Percentiles rank a stretch among this genome's conserved stretches.
phyloP scores from a whole-genome alignment of 1,140 invertebrate genomes.

The Ceratina japonica region DNA sequence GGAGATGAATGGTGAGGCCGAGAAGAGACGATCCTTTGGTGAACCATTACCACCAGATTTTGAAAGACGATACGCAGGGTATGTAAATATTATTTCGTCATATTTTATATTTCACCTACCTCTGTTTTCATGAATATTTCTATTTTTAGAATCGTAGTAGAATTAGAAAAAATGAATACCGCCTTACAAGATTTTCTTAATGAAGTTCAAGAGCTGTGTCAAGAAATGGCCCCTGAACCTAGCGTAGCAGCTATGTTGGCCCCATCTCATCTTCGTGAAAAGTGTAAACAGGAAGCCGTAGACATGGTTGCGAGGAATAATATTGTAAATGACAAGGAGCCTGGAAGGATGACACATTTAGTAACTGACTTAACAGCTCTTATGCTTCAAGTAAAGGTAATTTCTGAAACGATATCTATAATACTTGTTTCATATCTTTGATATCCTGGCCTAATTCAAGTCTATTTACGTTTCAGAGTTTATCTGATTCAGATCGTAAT shows the following conservation, averaged over 20 bases:
- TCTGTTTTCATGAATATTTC: background rate
- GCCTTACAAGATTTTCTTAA: conserved; percentile 92
- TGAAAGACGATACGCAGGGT: conserved; percentile 92
- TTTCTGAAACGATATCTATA: conserved; percentile 40
- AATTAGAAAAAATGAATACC: conserved; percentile 94
- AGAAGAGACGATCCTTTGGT: conserved; percentile 90
- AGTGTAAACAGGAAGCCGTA: conserved; percentile 90
- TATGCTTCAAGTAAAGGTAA: conserved; percentile 93
- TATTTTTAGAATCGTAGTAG: conserved; percentile 85
- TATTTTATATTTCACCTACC: background rate
- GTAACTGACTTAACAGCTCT: conserved; percentile 94
- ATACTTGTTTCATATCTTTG: conserved; percentile 15
- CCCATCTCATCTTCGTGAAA: conserved; percentile 91
- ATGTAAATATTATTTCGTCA: conserved; percentile 24
- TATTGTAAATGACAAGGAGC: conserved; percentile 80
- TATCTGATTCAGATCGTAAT: conserved; percentile 94
- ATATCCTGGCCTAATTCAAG: conserved; percentile 18
- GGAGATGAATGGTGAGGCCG: conserved; percentile 94
- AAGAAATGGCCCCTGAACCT: conserved; percentile 92
- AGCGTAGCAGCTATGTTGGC: conserved; percentile 93
- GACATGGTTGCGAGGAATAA: conserved; percentile 90
- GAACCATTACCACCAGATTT: conserved; percentile 90
- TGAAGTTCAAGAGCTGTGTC: conserved; percentile 90
- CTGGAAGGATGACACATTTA: conserved; percentile 86
- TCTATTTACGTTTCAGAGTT: conserved; percentile 81